Evolutionary conservation across 2,888 invertebrate genomes (phyloP), one percentile per base, ranked within the genome.

Genomic region (Bugulina stolonifera): DNA sequence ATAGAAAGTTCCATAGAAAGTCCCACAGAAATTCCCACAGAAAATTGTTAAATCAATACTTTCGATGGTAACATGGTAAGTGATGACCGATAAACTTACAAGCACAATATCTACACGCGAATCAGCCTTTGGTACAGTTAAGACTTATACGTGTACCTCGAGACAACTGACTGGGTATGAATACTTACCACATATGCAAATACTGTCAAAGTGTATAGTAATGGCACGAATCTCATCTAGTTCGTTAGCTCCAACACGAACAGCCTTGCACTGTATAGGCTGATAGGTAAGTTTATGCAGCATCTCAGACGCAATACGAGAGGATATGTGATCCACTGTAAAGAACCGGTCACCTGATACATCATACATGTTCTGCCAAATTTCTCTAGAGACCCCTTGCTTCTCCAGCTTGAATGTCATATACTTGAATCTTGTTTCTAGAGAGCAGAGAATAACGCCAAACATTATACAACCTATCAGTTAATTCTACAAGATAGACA

Each of bases 351-450:
- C 32, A 1, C 27, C 64, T 2, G 32, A 64, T 2, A 64, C 18
- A 32, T 25, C 64, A 32, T 27, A 27, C 34, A 64, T 22, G 32
- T 64, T 27, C 29, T 27, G 32, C 64, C 64, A 64, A 14, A n/a
- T 32, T 10, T 27, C 34, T 64, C 27, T 2, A 27, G 64, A 32
- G 10, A 64, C 14, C 10, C 27, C 27, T 32, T 64, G 25, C 32
- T 14, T 27, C 32, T 64, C 64, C 32, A 64, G 34, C 27, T 64
- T 64, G 32, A 64, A 64, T 27, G 64, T 64, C 14, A 64, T 32
- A 34, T 32, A 64, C 32, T 64, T 64, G 64, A 64, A 64, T 64
- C 64, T 64, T 34, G 64, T 64, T 27, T 64, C 64, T 64, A n/a
- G 10, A 64, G 32, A n/a, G n/a, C n/a, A n/a, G n/a, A n/a, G n/a